Conservation (phyloP, 2,888 invertebrate species). For the Rhamphomyia laevipes region DNA sequence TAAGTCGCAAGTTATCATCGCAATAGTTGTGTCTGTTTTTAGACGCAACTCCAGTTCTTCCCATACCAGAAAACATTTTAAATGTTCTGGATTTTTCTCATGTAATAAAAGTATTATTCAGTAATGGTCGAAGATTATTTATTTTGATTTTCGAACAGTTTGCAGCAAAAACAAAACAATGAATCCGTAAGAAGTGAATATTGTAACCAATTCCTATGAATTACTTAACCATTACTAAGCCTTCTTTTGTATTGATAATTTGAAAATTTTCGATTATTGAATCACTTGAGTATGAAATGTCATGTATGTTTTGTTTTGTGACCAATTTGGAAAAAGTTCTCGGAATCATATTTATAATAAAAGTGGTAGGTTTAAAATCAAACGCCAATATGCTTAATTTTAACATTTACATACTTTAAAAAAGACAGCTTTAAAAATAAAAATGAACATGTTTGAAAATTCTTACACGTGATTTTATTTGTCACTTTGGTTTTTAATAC, state of each 20-base stretch:
- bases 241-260: neutral
- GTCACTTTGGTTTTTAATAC: too few species aligned
- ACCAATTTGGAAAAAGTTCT: conserved; percentile 4
- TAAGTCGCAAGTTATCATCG: conserved; percentile 1
- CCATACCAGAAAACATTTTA: neutral
- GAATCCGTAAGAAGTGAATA: conserved; percentile 3
- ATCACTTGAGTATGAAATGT: conserved; percentile 2
- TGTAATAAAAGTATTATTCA: conserved; percentile 2
- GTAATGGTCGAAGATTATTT: conserved; percentile 3
- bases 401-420: too few species aligned
- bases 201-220: conserved; percentile 2
- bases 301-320: conserved; percentile 2
- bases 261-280: neutral
- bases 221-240: conserved; percentile 3
- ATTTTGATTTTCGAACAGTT: conserved; percentile 3
- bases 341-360: too few species aligned
- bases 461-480: too few species aligned
- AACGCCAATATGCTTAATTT: too few species aligned
- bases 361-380: too few species aligned
- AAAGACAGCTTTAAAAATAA: too few species aligned
- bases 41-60: neutral
- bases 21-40: conserved; percentile 1
- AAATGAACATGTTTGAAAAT: too few species aligned
- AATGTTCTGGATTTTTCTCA: conserved; percentile 3
- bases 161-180: conserved; percentile 4